Evolutionary conservation across 2,888 invertebrate genomes (phyloP).

Genomic region (Dione juno): DNA sequence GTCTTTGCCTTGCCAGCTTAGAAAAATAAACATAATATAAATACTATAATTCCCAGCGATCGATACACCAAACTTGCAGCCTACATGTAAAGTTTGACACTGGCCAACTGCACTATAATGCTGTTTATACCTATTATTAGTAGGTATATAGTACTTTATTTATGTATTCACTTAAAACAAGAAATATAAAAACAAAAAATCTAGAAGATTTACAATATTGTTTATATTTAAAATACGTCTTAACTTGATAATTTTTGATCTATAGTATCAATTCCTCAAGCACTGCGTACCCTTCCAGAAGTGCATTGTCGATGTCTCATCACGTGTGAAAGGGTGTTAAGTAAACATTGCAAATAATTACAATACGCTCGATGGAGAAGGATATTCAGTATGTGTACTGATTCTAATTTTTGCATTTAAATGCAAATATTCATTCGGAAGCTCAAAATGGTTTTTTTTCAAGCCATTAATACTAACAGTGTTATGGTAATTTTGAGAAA

Average conservation of each 20-base stretch:
- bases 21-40: background rate
- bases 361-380: slow-evolving; percentile 65
- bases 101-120: too few relatives aligned
- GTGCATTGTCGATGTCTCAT: slow-evolving; percentile 74
- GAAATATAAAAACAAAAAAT: background rate
- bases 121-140: too few relatives aligned
- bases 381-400: slow-evolving; percentile 65
- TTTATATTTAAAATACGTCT: background rate
- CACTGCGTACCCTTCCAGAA: slow-evolving; percentile 52
- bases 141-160: too few relatives aligned
- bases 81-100: too few relatives aligned
- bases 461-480: slow-evolving; percentile 67
- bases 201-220: background rate
- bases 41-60: background rate
- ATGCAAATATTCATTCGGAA: slow-evolving; percentile 67
- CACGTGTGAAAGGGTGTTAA: slow-evolving; percentile 84
- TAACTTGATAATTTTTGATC: slow-evolving; percentile 36
- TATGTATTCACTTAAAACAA: background rate
- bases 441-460: slow-evolving; percentile 66
- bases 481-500: slow-evolving; percentile 79
- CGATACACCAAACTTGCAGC: too few relatives aligned
- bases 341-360: slow-evolving; percentile 85
- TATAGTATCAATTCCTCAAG: slow-evolving; percentile 32
- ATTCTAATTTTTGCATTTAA: slow-evolving; percentile 78
- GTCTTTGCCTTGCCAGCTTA: background rate